Percentiles rank a stretch among this genome's conserved stretches.
phyloP scores from a whole-genome alignment of 2,113 vertebrate genomes.

The Toxostoma redivivum region DNA sequence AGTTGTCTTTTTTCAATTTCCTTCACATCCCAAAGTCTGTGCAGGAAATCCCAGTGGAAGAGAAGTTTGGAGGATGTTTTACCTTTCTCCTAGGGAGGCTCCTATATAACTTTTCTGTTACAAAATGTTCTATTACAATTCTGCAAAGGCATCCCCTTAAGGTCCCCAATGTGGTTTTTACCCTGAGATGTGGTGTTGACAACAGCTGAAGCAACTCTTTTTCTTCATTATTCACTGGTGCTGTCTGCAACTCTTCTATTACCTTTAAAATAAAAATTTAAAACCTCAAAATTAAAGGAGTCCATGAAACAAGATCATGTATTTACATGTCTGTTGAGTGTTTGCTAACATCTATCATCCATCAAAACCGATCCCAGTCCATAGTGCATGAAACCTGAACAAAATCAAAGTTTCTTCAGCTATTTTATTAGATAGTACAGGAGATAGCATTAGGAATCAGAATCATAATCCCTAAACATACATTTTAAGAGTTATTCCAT shows the following conservation, averaged over 20 bases:
- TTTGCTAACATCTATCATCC: background rate
- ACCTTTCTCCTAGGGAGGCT: background rate
- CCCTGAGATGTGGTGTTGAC: conserved; percentile 90
- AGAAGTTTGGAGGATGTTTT: background rate
- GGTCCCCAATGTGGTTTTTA: conserved; percentile 44
- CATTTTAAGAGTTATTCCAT: background rate
- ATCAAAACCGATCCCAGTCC: background rate
- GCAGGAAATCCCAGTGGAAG: background rate
- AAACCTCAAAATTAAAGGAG: background rate
- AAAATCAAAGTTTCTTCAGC: background rate
- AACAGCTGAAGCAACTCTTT: conserved; percentile 87
- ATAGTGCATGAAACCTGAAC: background rate
- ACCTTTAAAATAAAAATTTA: conserved; percentile 71
- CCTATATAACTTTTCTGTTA: background rate
- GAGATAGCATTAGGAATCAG: background rate
- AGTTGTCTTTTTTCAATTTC: background rate
- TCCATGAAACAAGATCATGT: background rate
- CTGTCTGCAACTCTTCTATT: conserved; percentile 87
- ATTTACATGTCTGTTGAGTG: background rate
- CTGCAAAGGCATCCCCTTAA: background rate
- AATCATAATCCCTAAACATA: background rate
- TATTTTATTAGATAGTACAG: background rate
- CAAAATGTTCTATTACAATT: background rate
- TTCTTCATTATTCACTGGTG: conserved; percentile 80
- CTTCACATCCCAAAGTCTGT: background rate